phyloP scores from a whole-genome alignment of 2,113 vertebrate genomes.

The Lipophrys pholis region DNA sequence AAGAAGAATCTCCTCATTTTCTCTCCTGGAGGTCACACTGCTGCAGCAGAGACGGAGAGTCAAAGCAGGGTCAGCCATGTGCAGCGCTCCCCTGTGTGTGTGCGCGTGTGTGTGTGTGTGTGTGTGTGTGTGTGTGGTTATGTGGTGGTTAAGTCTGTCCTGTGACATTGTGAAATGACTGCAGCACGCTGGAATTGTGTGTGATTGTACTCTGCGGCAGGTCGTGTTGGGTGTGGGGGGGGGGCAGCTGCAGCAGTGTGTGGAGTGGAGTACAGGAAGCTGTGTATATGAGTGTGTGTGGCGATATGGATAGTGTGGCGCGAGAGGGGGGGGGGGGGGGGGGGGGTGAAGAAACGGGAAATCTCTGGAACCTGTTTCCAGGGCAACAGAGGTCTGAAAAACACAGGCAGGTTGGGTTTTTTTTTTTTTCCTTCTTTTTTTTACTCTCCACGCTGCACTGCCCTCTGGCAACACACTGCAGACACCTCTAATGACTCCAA shows the following conservation, averaged over 20 bases:
- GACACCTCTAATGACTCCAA: conserved; percentile 71
- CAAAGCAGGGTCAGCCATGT: conserved; percentile 38
- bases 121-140: conserved; percentile 5
- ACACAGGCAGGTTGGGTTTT: conserved; percentile 77
- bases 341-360: conserved; percentile 80
- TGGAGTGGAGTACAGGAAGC: conserved; percentile 38
- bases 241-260: conserved; percentile 60
- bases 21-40: conserved; percentile 56
- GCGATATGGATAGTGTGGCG: conserved; percentile 79
- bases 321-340: conserved; percentile 51
- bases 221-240: conserved; percentile 66
- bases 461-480: conserved; percentile 78
- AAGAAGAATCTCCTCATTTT: conserved; percentile 1
- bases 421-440: background rate
- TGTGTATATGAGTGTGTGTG: conserved; percentile 6
- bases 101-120: conserved; percentile 3
- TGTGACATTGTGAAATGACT: conserved; percentile 84
- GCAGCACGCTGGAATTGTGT: conserved; percentile 74
- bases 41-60: conserved; percentile 39
- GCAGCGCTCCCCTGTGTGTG: background rate
- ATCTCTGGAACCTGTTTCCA: conserved; percentile 87
- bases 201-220: conserved; percentile 78
- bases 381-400: conserved; percentile 86
- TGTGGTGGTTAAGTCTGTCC: conserved; percentile 48
- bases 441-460: conserved; percentile 73